Base-by-base conservation (phyloP, 1,140 invertebrate species). In the Pseudomyrmex cubaensis region DNA sequence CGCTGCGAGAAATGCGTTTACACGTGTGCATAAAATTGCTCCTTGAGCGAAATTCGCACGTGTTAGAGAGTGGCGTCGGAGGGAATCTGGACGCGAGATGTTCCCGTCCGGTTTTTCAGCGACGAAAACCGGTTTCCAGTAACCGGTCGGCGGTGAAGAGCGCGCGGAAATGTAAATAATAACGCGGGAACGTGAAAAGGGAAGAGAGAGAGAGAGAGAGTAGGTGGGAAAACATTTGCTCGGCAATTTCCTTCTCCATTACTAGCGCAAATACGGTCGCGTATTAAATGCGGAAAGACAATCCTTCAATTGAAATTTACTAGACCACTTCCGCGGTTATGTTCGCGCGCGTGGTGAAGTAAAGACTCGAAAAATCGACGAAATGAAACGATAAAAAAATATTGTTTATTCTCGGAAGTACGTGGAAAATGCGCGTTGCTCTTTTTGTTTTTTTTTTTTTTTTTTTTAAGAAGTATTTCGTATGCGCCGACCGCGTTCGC, bases 381-480 rank as follows among this genome's bases (percentile, higher is more conserved):
- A 20, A 61, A n/a, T 17, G 7, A 70, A 12, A 25, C 22, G 25
- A 25, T 7, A 35, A 7, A 35, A 35, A 35, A 35, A 35, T 35
- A 35, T 35, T 35, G 5, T 35, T 35, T 35, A 35, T 35, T 7
- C 0, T 5, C 35, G 35, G 5, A 35, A 35, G 35, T 35, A 35
- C 25, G 25, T 35, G 25, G 25, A 5, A 35, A 35, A 35, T n/a
- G n/a, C n/a, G n/a, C 25, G 25, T 35, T 35, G 5, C 25, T 35
- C 5, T 35, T 35, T 35, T 35, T 35, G 7, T 35, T 35, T 35
- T 7, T 5, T 0, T 35, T 35, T 35, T 35, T 35, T 35, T 7
- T 35, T 35, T 48, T 80, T 59, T 35, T 70, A 80, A 13, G 12
- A 5, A 80, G 66, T 50, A 80, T 80, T 80, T 80, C 64, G 54